phyloP scores from a whole-genome alignment of 2,797 vertebrate genomes.

The Tapera naevia region DNA sequence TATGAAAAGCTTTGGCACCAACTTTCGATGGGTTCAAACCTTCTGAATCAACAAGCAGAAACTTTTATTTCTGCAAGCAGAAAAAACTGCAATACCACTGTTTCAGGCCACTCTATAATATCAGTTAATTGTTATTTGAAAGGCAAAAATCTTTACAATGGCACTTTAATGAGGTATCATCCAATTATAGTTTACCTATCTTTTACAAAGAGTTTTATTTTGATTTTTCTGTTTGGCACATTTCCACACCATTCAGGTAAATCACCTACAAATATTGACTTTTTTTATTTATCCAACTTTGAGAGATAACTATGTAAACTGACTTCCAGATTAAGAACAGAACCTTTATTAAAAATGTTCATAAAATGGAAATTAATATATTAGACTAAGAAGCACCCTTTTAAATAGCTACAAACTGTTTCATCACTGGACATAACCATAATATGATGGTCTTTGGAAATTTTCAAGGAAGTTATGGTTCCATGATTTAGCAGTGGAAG shows the following conservation, averaged over 20 bases:
- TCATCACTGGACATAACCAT: neutral
- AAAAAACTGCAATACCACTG: neutral
- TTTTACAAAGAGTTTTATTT: neutral
- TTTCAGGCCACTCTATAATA: neutral
- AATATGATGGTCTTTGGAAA: neutral
- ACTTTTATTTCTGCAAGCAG: neutral
- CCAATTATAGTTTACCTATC: neutral
- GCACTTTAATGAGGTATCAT: neutral
- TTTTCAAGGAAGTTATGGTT: neutral
- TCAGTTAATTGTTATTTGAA: neutral
- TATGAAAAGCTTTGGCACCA: neutral
- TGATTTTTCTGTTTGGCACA: neutral
- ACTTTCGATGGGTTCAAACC: neutral
- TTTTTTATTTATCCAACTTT: neutral
- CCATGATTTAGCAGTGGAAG: neutral
- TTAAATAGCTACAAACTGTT: neutral
- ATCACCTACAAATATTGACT: neutral
- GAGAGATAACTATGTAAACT: neutral
- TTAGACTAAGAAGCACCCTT: neutral
- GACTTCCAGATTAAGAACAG: neutral
- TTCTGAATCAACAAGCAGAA: neutral
- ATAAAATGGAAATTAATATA: neutral
- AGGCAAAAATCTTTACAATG: neutral
- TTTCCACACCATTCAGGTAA: neutral
- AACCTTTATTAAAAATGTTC: neutral